A percentile compares a stretch with the other conserved stretches of the same genome.
Conservation (phyloP, 2,888 invertebrate genomes). For the Apotomis turbidana region DNA sequence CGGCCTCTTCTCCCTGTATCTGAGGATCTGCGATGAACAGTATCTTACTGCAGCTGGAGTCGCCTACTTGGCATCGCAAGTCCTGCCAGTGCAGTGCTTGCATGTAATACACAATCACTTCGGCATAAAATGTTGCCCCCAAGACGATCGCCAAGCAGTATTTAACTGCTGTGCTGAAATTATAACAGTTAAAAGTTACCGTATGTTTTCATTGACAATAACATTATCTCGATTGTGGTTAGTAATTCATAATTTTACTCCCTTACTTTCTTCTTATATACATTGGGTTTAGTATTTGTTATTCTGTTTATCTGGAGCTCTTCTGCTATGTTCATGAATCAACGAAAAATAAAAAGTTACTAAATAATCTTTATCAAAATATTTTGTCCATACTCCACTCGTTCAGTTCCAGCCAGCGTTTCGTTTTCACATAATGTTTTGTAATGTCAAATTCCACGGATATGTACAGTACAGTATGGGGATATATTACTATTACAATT, state of each 20-base stretch:
- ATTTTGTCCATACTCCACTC: not conserved
- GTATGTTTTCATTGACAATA: not conserved
- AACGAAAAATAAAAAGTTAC: not conserved
- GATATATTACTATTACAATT: too few relatives aligned
- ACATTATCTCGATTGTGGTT: not conserved
- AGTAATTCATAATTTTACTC: not conserved
- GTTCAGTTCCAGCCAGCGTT: not conserved
- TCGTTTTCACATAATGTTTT: not conserved
- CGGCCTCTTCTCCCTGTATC: constrained; percentile 92
- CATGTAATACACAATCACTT: constrained; percentile 80
- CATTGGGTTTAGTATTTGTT: constrained; percentile 48
- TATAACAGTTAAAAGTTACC: constrained; percentile 24
- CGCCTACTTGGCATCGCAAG: constrained; percentile 72
- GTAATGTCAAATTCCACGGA: not conserved
- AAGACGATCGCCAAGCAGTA: constrained; percentile 60
- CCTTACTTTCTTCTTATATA: constrained; percentile 62
- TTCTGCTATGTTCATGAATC: not conserved
- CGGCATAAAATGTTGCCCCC: constrained; percentile 77
- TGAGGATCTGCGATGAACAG: constrained; percentile 96
- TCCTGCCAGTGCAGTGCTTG: constrained; percentile 73
- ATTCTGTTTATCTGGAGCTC: not conserved
- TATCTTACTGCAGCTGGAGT: constrained; percentile 84
- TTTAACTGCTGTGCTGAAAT: constrained; percentile 65
- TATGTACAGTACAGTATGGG: too few relatives aligned
- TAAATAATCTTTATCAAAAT: not conserved